Conservation (phyloP, 1,140 invertebrate genomes). For the Scaptomyza pallida region DNA sequence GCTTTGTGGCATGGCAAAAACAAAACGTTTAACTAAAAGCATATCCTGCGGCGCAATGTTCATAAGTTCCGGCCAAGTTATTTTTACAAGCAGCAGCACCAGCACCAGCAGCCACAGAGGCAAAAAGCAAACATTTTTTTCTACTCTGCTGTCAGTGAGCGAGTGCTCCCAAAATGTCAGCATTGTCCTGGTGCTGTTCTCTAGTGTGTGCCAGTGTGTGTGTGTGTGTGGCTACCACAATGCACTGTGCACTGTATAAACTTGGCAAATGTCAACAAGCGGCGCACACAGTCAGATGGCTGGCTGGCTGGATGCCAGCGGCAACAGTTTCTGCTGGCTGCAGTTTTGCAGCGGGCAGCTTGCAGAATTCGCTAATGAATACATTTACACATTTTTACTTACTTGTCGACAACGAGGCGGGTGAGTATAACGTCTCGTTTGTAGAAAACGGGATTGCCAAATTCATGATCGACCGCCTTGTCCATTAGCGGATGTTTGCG, state of each 20-base stretch:
- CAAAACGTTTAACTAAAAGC: slow-evolving; percentile 75
- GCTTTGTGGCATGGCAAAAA: slow-evolving; percentile 30
- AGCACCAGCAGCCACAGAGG: slow-evolving; percentile 1
- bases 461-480: slow-evolving; percentile 91
- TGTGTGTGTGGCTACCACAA: slow-evolving; percentile 12
- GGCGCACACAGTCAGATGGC: slow-evolving; percentile 24
- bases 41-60: slow-evolving; percentile 73
- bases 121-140: slow-evolving; percentile 15
- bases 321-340: slow-evolving; percentile 14
- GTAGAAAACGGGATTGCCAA: slow-evolving; percentile 92
- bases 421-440: slow-evolving; percentile 92
- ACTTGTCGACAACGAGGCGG: slow-evolving; percentile 90
- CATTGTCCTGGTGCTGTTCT: slow-evolving; percentile 2
- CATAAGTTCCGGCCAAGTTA: slow-evolving; percentile 75
- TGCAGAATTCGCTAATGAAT: slow-evolving; percentile 71
- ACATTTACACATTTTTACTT: slow-evolving; percentile 77
- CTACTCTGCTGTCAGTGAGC: slow-evolving; percentile 54
- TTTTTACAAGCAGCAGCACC: slow-evolving; percentile 35
- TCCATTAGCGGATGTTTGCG: slow-evolving; percentile 96
- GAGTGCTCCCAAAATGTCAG: slow-evolving; percentile 47
- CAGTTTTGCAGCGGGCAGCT: slow-evolving; percentile 14
- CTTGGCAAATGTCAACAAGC: slow-evolving; percentile 58
- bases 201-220: slow-evolving; percentile 5
- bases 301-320: slow-evolving; percentile 46
- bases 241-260: slow-evolving; percentile 44